These are phyloP conservation scores for Yoshiicerus persimilis DNA, from an alignment of 1,140 invertebrate genomes.

Conservation along the genomic window DNA sequence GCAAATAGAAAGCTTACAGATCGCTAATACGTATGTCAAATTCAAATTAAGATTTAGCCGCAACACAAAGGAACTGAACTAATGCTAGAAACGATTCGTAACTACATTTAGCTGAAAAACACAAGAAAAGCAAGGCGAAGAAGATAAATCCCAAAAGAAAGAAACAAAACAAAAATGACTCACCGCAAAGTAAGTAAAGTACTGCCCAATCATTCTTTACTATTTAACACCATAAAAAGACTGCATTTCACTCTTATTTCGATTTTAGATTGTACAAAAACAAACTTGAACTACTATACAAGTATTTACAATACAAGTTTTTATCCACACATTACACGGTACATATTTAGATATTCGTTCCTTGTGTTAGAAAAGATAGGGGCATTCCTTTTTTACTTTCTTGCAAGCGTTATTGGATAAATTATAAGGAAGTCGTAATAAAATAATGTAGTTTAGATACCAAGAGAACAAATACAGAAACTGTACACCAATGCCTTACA, in stretches of 20 bases:
- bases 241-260: not conserved
- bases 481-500: too few relatives aligned
- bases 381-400: not conserved
- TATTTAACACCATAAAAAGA: not conserved
- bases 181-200: not conserved
- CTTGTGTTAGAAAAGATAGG: not conserved
- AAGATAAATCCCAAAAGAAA: not conserved
- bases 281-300: not conserved
- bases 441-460: not conserved
- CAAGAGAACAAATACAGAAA: too few relatives aligned
- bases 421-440: not conserved
- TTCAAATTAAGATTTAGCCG: not conserved
- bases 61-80: not conserved
- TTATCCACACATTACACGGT: too few relatives aligned
- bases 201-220: not conserved
- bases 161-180: not conserved
- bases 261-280: not conserved
- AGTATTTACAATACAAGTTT: not conserved
- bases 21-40: not conserved
- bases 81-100: not conserved
- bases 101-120: not conserved
- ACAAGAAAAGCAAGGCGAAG: not conserved
- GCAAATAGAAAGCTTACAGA: not conserved
- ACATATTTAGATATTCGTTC: not conserved
- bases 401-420: not conserved